Conservation (phyloP, 2,113 vertebrate species). For the Nansenia antarctica region DNA sequence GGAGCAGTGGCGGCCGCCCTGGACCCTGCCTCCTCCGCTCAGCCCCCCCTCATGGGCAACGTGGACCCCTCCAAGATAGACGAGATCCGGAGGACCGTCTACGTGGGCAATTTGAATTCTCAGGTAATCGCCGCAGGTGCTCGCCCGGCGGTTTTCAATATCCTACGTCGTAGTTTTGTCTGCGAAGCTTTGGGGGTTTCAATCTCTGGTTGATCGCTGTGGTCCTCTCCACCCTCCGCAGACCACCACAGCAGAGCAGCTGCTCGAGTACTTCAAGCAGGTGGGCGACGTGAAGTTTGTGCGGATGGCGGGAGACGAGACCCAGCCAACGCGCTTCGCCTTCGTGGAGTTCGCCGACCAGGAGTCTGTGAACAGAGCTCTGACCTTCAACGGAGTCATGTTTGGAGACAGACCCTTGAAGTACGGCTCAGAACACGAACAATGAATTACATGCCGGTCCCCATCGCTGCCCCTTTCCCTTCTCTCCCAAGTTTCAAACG, state of each 20-base stretch:
- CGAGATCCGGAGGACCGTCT: conserved; percentile 94
- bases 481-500: neutral
- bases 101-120: conserved; percentile 96
- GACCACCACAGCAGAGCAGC: conserved; percentile 93
- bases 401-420: conserved; percentile 96
- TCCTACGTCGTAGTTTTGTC: no score
- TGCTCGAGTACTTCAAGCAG: conserved; percentile 95
- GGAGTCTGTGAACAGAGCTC: conserved; percentile 89
- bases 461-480: neutral
- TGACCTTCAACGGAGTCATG: conserved; percentile 97
- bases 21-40: conserved; percentile 78
- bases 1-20: conserved; percentile 72
- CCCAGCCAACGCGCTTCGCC: conserved; percentile 93
- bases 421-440: conserved; percentile 68
- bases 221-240: conserved; percentile 38
- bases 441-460: neutral
- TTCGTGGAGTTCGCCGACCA: conserved; percentile 96
- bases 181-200: no score
- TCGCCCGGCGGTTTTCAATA: neutral
- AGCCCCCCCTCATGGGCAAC: conserved; percentile 92
- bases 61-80: conserved; percentile 95
- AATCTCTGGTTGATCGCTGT: no score
- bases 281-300: conserved; percentile 97
- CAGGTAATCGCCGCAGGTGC: conserved; percentile 78
- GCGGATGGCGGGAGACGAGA: conserved; percentile 96